Evolutionary conservation across 1,140 invertebrate genomes (phyloP).

Genomic region (Macrotrachela quadricornifera): DNA sequence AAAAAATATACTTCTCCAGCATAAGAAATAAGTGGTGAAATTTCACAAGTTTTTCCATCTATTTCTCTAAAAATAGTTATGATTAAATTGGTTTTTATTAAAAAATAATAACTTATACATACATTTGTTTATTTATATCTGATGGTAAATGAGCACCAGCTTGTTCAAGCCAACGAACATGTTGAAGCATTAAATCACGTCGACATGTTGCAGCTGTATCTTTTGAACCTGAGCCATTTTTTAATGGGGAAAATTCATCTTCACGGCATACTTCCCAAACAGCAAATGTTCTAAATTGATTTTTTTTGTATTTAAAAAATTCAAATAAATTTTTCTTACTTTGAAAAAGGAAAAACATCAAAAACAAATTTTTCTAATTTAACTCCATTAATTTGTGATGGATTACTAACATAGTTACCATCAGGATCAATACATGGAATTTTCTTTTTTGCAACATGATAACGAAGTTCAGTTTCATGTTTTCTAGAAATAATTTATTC

Average conservation of each 20-base stretch:
- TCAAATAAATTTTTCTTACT: constrained; percentile 28
- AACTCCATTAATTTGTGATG: constrained; percentile 69
- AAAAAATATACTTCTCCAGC: constrained; percentile 50
- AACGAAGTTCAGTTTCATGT: constrained; percentile 41
- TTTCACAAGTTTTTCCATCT: constrained; percentile 44
- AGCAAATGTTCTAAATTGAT: constrained; percentile 45
- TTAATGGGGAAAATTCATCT: constrained; percentile 85
- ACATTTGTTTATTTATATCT: too few species aligned
- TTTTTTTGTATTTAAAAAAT: too few species aligned
- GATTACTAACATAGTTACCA: constrained; percentile 44
- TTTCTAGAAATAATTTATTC: constrained; percentile 8
- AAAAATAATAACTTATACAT: too few species aligned
- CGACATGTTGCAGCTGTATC: constrained; percentile 70
- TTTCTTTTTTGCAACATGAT: constrained; percentile 92
- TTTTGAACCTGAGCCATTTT: constrained; percentile 47
- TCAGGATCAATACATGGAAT: constrained; percentile 57
- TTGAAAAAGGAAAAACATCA: constrained; percentile 80
- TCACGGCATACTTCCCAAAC: constrained; percentile 77
- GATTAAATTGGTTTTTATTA: constrained; percentile 3
- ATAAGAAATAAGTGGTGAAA: constrained; percentile 73
- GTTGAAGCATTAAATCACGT: constrained; percentile 52
- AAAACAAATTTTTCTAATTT: constrained; percentile 99
- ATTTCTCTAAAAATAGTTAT: constrained; percentile 26
- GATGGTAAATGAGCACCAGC: background rate
- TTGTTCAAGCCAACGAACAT: constrained; percentile 52